Base-by-base conservation (phyloP, 2,888 invertebrate species). In the Acronicta aceris region DNA sequence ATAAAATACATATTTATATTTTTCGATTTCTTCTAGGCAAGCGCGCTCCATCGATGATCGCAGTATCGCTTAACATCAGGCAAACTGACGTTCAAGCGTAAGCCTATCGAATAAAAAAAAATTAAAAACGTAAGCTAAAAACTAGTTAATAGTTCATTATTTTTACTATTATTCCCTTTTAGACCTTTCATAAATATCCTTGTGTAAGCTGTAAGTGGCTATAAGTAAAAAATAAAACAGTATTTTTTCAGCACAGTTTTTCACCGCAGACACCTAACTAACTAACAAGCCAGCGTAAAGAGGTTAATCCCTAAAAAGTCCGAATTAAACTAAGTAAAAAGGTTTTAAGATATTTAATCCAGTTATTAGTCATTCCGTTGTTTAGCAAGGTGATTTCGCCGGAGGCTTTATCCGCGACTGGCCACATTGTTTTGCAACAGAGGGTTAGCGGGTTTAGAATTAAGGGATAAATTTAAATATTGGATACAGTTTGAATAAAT, bases 271-370 rank as follows among this genome's bases (percentile, higher is more conserved):
- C 74, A 80, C 74, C 56, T 72, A 77, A 71, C 21, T 72, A 77
- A 71, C 21, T 21, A 21, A 21, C 71, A 82, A 80, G 74, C 80
- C 75, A 73, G 61, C 68, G 72, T 82, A 84, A 86, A 82, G 78
- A 82, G 75, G 78, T 78, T 82, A 85, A 85, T 84, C 85, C 73
- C 71, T 75, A 78, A 81, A 82, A 82, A 83, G 75, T 82, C 81
- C 62, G 71, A 82, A 82, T 82, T 82, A 80, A 83, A 84, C 77
- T 83, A 80, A 84, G 82, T 85, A 85, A 86, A 85, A 85, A 84
- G 84, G 81, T 81, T 86, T 82, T 81, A 84, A 85, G 82, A 84
- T 78, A 79, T 80, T 80, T 82, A 82, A 83, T 84, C 84, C 83
- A 59, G 81, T 81, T 82, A 86, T 85, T 85, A 85, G 85, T 81